Evolutionary conservation across 2,113 vertebrate species (phyloP).

Genomic region (Cricetomys ansorgei): DNA sequence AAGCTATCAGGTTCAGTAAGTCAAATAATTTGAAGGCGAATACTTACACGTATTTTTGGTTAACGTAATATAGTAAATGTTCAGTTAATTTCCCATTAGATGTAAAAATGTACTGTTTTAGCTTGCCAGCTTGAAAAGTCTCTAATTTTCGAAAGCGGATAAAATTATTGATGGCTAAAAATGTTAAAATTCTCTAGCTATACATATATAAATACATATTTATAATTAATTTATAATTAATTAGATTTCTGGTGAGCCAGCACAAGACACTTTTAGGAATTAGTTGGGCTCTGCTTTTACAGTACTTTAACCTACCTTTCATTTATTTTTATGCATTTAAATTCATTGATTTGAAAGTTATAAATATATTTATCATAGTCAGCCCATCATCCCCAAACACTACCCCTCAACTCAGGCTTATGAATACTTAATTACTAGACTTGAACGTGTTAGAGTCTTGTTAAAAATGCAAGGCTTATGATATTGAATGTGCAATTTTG

Average conservation of each 20-base stretch:
- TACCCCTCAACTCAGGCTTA: conserved; percentile 69
- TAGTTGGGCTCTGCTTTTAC: conserved; percentile 48
- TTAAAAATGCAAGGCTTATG: conserved; percentile 83
- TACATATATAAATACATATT: too few species aligned
- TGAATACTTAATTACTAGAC: conserved; percentile 84
- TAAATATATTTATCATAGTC: conserved; percentile 80
- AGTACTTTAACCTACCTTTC: conserved; percentile 74
- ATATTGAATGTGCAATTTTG: conserved; percentile 84
- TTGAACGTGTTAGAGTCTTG: conserved; percentile 79
- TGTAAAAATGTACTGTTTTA: not conserved
- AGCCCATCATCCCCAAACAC: conserved; percentile 50
- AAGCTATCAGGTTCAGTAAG: not conserved
- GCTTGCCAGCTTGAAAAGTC: conserved; percentile 36
- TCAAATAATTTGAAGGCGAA: conserved; percentile 26
- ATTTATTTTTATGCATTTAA: conserved; percentile 72
- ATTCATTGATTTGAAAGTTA: conserved; percentile 80
- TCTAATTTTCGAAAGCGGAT: conserved; percentile 42
- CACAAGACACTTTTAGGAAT: not conserved
- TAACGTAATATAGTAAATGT: not conserved
- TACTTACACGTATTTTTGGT: not conserved
- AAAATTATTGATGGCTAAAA: not conserved
- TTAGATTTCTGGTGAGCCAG: not conserved
- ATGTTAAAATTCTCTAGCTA: not conserved
- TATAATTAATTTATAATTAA: conserved; percentile 47
- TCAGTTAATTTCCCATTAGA: conserved; percentile 1